Evolutionary conservation across 2,888 invertebrate species (phyloP).

Genomic region (Watsonalla cultraria): DNA sequence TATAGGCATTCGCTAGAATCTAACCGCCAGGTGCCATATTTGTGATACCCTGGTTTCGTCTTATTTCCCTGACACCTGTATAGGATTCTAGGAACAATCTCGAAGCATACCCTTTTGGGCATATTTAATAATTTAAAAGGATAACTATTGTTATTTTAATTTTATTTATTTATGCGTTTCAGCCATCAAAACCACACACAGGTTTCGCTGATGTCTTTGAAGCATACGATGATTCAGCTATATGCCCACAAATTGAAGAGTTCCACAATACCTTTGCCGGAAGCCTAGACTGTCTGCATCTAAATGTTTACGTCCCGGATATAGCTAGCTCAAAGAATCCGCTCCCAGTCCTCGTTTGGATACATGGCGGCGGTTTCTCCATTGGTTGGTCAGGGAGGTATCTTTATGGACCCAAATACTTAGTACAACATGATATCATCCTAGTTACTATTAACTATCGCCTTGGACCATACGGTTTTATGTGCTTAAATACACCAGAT

Average conservation of each 20-base stretch:
- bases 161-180: conserved; percentile 9
- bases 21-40: no score
- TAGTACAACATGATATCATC: conserved; percentile 45
- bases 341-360: conserved; percentile 47
- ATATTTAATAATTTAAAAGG: no score
- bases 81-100: no score
- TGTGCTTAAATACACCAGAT: conserved; percentile 42
- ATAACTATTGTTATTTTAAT: not conserved
- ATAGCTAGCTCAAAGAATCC: conserved; percentile 29
- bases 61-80: no score
- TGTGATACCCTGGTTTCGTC: no score
- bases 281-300: conserved; percentile 41
- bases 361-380: conserved; percentile 41
- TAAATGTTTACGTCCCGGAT: conserved; percentile 48
- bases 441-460: conserved; percentile 53
- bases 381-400: conserved; percentile 32
- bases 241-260: conserved; percentile 45
- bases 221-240: conserved; percentile 43
- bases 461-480: conserved; percentile 52
- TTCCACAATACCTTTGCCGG: conserved; percentile 28
- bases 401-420: conserved; percentile 36
- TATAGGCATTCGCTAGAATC: no score
- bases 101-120: no score
- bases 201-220: conserved; percentile 39
- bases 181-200: conserved; percentile 39